Percentiles rank a stretch among this genome's conserved stretches.
Conservation (phyloP, 2,888 invertebrate genomes). For the Drosophila longiperda region DNA sequence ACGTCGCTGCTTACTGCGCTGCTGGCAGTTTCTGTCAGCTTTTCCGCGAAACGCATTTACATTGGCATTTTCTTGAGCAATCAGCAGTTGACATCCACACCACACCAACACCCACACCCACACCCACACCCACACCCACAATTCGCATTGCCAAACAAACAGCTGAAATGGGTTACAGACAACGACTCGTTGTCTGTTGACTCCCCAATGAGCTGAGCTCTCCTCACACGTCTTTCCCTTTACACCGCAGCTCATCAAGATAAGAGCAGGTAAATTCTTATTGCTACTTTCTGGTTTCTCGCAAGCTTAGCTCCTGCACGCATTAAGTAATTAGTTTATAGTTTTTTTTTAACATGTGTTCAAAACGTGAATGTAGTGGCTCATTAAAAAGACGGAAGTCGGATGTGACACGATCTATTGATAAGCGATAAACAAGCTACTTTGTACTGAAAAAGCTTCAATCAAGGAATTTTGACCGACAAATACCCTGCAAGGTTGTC, state of each 20-base stretch:
- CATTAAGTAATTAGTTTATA: neutral
- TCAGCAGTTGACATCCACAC: constrained; percentile 47
- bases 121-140: constrained; percentile 3
- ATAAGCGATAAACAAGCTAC: constrained; percentile 17
- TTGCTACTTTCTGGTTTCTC: neutral
- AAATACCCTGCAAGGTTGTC: neutral
- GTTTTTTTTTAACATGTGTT: neutral
- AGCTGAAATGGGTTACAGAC: constrained; percentile 14
- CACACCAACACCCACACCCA: constrained; percentile 30
- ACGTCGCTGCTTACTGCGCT: constrained; percentile 20
- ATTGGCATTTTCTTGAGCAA: constrained; percentile 70
- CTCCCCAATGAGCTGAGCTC: constrained; percentile 16
- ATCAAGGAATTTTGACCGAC: accelerated
- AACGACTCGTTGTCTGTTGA: constrained; percentile 34
- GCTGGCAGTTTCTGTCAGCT: constrained; percentile 20
- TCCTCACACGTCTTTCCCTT: neutral
- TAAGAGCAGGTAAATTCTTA: neutral
- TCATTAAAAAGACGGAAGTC: constrained; percentile 18
- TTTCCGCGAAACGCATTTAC: constrained; percentile 70
- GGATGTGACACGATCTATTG: constrained; percentile 22
- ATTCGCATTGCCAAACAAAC: constrained; percentile 42
- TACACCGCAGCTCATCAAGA: neutral
- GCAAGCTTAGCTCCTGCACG: neutral
- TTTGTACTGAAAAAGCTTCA: neutral
- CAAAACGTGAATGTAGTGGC: constrained; percentile 2